Percentiles rank a stretch among this genome's conserved stretches.
phyloP scores from a whole-genome alignment of 1,140 invertebrate species.

The Cherax quadricarinatus region DNA sequence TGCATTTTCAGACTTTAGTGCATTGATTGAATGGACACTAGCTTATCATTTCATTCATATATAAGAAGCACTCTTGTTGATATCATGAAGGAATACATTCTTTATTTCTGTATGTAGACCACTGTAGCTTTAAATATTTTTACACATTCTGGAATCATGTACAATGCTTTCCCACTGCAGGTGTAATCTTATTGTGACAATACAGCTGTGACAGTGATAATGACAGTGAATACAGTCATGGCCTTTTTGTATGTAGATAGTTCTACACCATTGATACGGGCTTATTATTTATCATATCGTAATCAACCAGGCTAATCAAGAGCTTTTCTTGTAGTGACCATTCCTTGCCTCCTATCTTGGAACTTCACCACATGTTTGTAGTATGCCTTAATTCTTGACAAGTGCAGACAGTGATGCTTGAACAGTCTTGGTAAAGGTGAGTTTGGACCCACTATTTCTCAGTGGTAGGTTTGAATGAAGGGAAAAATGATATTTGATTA shows the following conservation, averaged over 20 bases:
- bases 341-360: slow-evolving; percentile 18
- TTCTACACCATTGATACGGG: background rate
- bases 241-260: slow-evolving; percentile 25
- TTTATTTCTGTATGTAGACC: slow-evolving; percentile 65
- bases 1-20: slow-evolving; percentile 20
- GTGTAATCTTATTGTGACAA: slow-evolving; percentile 60
- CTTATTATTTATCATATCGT: slow-evolving; percentile 37
- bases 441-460: background rate
- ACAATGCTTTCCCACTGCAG: slow-evolving; percentile 60
- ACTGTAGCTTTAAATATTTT: slow-evolving; percentile 68
- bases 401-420: background rate
- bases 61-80: slow-evolving; percentile 6
- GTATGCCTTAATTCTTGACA: slow-evolving; percentile 13
- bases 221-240: slow-evolving; percentile 48
- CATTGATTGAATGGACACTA: slow-evolving; percentile 40
- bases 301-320: slow-evolving; percentile 23
- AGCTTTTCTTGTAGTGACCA: background rate
- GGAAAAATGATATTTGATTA: background rate
- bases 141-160: slow-evolving; percentile 59
- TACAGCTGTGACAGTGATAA: slow-evolving; percentile 49
- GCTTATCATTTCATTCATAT: slow-evolving; percentile 34
- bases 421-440: background rate
- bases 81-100: slow-evolving; percentile 48
- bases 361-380: background rate
- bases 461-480: background rate